Percentiles rank a stretch among this genome's conserved stretches.
Evolutionary conservation across 2,888 invertebrate genomes (phyloP).

Genomic region (Eristalis arbustorum): DNA sequence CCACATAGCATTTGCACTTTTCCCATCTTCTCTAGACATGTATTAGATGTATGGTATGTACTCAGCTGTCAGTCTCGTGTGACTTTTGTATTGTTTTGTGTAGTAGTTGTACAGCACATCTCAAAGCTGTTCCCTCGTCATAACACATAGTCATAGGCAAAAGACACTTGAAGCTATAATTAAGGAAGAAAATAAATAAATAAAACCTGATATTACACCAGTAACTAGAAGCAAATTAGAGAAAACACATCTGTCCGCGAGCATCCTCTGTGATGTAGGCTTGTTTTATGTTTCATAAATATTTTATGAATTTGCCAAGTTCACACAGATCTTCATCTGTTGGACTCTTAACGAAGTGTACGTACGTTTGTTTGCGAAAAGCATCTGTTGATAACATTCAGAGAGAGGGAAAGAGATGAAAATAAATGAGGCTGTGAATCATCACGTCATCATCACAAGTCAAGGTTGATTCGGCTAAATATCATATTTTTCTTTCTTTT

Average conservation of each 20-base stretch:
- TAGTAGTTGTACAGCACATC: neutral
- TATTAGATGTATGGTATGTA: neutral
- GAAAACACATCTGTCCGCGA: neutral
- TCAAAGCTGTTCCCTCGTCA: constrained; percentile 10
- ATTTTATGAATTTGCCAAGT: constrained; percentile 2
- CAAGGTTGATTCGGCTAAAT: constrained; percentile 23
- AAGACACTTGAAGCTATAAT: neutral
- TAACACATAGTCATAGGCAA: constrained; percentile 7
- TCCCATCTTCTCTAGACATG: neutral
- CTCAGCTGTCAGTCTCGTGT: constrained; percentile 22
- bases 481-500: neutral
- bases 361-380: neutral
- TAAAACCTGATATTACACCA: neutral
- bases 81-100: constrained; percentile 1
- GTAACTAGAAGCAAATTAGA: constrained; percentile 3
- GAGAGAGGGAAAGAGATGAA: no score
- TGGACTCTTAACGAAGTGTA: neutral
- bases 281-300: constrained; percentile 14
- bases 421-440: neutral
- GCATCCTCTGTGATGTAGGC: neutral
- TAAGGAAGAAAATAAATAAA: constrained; percentile 1
- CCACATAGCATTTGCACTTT: constrained; percentile 32
- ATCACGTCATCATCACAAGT: constrained; percentile 44
- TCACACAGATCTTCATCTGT: neutral
- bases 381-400: neutral